phyloP scores from a whole-genome alignment of 2,113 vertebrate species.

The Heteronetta atricapilla region DNA sequence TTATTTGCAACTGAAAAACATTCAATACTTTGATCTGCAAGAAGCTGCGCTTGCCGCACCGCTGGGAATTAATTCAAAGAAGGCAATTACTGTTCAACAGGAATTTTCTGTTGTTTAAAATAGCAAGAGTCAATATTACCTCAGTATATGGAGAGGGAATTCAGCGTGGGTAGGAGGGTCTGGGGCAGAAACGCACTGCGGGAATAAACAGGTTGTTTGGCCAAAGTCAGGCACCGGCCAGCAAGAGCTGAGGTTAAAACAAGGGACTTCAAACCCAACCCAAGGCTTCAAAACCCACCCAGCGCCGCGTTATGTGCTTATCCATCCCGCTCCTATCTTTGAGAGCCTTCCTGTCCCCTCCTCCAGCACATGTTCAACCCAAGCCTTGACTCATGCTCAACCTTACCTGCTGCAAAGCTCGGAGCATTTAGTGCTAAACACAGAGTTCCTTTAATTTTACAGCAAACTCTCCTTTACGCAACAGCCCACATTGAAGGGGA shows the following conservation, averaged over 20 bases:
- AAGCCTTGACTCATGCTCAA: background rate
- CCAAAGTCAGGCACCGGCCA: background rate
- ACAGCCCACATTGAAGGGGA: background rate
- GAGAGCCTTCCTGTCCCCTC: background rate
- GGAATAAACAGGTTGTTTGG: background rate
- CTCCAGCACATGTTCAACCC: background rate
- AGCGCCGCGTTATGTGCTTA: background rate
- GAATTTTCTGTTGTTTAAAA: background rate
- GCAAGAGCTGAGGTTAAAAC: background rate
- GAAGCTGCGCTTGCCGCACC: background rate
- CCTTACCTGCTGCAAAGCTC: background rate
- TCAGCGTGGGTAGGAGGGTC: background rate
- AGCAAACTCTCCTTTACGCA: background rate
- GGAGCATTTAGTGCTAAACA: background rate
- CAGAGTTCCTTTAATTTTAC: background rate
- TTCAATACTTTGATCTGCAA: background rate
- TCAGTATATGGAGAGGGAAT: background rate
- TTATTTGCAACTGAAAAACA: background rate
- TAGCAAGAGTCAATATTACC: background rate
- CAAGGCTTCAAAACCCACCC: background rate
- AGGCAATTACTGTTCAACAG: background rate
- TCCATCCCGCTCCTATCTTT: background rate
- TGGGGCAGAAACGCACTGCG: fast-evolving
- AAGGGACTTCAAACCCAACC: background rate
- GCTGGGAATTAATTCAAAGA: background rate